Percentiles rank a stretch among this genome's conserved stretches.
These are phyloP conservation scores for Myiagra hebetior DNA, from an alignment of 2,113 vertebrate species.

Conservation along the genomic window DNA sequence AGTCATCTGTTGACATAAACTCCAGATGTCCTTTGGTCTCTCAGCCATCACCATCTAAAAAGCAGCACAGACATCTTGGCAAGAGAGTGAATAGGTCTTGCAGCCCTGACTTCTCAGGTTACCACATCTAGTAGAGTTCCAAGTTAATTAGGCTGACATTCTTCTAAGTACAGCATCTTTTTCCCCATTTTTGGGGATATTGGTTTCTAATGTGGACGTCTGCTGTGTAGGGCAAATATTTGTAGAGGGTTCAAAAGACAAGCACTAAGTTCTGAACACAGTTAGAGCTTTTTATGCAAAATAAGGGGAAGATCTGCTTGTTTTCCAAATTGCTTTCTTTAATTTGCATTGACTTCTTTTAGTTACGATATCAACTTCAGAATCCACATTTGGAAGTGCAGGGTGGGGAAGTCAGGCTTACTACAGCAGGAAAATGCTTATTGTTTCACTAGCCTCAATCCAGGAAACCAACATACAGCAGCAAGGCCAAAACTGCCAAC, in stretches of 20 bases:
- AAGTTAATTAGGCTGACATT: neutral
- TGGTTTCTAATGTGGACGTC: neutral
- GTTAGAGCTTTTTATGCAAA: neutral
- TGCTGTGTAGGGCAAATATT: neutral
- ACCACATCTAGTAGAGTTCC: neutral
- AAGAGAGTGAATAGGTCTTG: neutral
- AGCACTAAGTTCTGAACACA: neutral
- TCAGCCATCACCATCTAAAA: neutral
- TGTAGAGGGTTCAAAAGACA: neutral
- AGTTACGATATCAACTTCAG: neutral
- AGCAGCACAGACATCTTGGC: neutral
- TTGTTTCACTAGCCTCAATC: neutral
- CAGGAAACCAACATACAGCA: neutral
- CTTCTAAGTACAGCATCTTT: neutral
- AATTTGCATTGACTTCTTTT: neutral
- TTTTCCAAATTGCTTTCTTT: neutral
- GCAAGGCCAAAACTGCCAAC: neutral
- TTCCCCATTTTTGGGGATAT: neutral
- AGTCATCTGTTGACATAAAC: neutral
- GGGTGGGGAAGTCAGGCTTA: neutral
- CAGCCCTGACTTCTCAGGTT: neutral
- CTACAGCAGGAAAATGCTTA: neutral
- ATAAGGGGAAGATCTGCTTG: neutral
- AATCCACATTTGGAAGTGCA: neutral
- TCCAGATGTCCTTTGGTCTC: neutral